Evolutionary conservation across 2,888 invertebrate species (phyloP).

Genomic region (Trichogramma dendrolimi): DNA sequence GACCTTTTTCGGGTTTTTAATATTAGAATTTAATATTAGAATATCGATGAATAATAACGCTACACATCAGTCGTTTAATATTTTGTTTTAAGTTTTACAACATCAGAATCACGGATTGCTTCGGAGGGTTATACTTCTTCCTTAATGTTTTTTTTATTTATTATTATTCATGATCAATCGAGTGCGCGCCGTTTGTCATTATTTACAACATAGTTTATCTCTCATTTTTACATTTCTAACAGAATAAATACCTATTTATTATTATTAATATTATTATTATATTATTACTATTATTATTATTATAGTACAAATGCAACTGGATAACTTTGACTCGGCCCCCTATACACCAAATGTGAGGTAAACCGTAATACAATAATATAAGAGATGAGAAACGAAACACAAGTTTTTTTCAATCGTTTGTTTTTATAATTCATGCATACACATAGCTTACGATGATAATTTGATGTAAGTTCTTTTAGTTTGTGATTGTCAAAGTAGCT

Average conservation of each 20-base stretch:
- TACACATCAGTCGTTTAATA: conserved; percentile 22
- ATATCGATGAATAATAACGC: neutral
- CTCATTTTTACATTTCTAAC: conserved; percentile 19
- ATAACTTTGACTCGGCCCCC: no score
- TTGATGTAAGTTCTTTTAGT: no score
- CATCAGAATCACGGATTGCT: conserved; percentile 17
- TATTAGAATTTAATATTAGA: no score
- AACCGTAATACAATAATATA: no score
- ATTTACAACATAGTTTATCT: conserved; percentile 21
- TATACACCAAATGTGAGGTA: no score
- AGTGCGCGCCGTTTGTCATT: conserved; percentile 16
- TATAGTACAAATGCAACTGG: no score
- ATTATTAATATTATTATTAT: no score
- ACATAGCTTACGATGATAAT: no score
- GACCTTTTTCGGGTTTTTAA: neutral
- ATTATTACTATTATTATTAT: no score
- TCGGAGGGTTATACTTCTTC: conserved; percentile 10
- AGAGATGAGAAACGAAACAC: no score
- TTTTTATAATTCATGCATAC: no score
- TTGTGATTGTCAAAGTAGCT: conserved; percentile 25
- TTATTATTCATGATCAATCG: neutral
- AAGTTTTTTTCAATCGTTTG: no score
- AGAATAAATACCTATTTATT: conserved; percentile 1
- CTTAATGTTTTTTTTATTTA: neutral
- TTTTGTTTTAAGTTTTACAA: conserved; percentile 11